Conservation (phyloP, 2,888 invertebrate genomes). For the Phaedon cochleariae region DNA sequence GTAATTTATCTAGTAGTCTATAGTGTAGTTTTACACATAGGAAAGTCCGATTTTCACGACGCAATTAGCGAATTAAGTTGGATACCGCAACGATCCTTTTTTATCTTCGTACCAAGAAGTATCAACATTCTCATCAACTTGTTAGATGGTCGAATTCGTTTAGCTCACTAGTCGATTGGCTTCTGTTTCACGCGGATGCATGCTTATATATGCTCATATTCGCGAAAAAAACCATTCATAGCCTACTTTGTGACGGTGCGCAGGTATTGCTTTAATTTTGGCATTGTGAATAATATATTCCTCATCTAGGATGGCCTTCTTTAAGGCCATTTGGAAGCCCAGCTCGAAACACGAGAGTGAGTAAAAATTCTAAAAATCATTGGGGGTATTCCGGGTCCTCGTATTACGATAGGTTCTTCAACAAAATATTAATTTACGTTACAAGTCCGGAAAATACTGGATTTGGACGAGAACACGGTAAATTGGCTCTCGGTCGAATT, state of each 20-base stretch:
- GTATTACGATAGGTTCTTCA: too few relatives aligned
- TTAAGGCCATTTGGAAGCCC: conserved; percentile 31
- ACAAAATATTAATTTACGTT: too few relatives aligned
- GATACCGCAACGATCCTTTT: conserved; percentile 3
- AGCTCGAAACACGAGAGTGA: conserved; percentile 32
- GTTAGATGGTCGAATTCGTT: conserved; percentile 16
- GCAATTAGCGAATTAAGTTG: not conserved
- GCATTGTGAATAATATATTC: too few relatives aligned
- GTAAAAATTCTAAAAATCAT: conserved; percentile 9
- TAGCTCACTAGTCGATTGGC: conserved; percentile 22
- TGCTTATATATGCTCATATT: not conserved
- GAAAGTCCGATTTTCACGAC: not conserved
- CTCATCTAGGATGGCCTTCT: conserved; percentile 35
- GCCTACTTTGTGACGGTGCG: conserved; percentile 19
- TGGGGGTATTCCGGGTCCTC: too few relatives aligned
- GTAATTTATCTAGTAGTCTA: not conserved
- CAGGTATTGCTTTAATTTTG: not conserved
- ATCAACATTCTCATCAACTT: conserved; percentile 23
- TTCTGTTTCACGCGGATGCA: conserved; percentile 19
- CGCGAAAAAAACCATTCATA: conserved; percentile 11
- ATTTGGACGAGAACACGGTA: too few relatives aligned
- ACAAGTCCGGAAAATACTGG: too few relatives aligned
- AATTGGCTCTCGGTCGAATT: too few relatives aligned
- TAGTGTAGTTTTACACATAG: too few relatives aligned
- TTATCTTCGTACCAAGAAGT: conserved; percentile 26